Evolutionary conservation across 2,888 invertebrate species (phyloP).

Genomic region (Tipula vernalis): DNA sequence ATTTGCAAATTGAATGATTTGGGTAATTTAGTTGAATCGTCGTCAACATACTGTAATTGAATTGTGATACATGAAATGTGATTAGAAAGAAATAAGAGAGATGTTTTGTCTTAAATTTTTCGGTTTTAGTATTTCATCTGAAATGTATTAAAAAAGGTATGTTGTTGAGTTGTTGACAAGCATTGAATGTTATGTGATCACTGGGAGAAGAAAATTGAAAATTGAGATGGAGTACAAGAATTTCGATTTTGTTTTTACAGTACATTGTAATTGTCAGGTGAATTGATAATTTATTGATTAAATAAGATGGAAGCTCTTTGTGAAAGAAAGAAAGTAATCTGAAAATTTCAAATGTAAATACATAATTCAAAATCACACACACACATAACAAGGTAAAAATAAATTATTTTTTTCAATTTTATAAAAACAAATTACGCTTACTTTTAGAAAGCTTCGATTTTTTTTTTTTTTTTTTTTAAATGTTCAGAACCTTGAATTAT

Average conservation of each 20-base stretch:
- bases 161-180: background rate
- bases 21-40: background rate
- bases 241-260: background rate
- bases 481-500: background rate
- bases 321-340: too few species aligned
- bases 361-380: background rate
- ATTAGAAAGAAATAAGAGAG: background rate
- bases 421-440: background rate
- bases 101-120: background rate
- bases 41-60: background rate
- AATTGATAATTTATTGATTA: background rate
- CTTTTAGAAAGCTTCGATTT: background rate
- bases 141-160: background rate
- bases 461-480: background rate
- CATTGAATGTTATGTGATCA: background rate
- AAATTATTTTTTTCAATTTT: background rate
- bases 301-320: too few species aligned
- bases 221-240: background rate
- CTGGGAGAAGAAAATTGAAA: background rate
- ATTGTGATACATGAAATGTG: background rate
- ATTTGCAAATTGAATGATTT: background rate
- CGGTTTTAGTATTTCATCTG: background rate
- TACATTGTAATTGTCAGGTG: background rate
- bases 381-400: background rate
- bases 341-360: background rate